phyloP scores from a whole-genome alignment of 2,113 vertebrate genomes.

The Accipiter virgatus region DNA sequence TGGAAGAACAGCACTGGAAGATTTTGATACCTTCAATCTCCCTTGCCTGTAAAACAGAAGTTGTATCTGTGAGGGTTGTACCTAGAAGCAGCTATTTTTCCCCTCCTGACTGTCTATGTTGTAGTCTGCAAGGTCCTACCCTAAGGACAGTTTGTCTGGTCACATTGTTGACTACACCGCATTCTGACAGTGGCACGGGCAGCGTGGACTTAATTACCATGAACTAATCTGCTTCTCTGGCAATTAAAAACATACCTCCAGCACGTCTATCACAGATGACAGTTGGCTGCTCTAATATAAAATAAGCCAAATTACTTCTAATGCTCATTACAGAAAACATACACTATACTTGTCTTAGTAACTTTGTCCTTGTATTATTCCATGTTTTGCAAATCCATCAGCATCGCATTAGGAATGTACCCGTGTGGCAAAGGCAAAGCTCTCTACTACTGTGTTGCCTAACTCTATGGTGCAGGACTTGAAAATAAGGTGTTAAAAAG shows the following conservation, averaged over 20 bases:
- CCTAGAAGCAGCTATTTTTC: neutral
- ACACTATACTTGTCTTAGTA: neutral
- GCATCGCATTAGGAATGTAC: neutral
- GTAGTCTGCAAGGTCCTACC: neutral
- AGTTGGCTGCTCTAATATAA: neutral
- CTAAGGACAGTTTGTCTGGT: neutral
- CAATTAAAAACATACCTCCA: neutral
- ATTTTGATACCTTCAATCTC: constrained; percentile 62
- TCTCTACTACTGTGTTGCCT: neutral
- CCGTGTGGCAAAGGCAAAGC: neutral
- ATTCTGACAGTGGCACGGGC: too few relatives aligned
- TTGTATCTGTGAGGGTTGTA: neutral
- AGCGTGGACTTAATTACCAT: neutral
- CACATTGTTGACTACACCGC: neutral
- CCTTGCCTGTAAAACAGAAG: constrained; percentile 14
- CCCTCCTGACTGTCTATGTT: neutral
- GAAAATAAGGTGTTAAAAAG: neutral
- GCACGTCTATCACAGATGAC: neutral
- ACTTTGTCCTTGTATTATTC: neutral
- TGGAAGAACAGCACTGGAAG: constrained; percentile 68
- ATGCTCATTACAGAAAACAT: neutral
- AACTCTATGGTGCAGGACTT: neutral
- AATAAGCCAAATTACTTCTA: neutral
- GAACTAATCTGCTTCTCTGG: neutral
- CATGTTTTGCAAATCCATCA: neutral